A percentile compares a stretch with the other conserved stretches of the same genome.
These are phyloP conservation scores for Setipinna tenuifilis DNA, from an alignment of 2,797 vertebrate genomes.

Conservation along the genomic window DNA sequence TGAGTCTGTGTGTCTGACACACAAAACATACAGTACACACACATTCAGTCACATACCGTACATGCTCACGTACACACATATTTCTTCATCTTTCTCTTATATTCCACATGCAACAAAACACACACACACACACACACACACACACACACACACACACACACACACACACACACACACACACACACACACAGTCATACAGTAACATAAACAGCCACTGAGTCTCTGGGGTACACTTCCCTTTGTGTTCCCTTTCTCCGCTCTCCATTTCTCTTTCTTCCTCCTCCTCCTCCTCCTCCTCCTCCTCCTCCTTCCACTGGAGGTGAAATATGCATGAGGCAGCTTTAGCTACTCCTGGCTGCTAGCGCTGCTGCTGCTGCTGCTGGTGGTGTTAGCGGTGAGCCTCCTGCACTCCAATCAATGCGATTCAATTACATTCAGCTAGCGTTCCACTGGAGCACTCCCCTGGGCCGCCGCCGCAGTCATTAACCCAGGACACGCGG, in stretches of 20 bases:
- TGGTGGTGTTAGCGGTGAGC: not conserved
- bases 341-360: not conserved
- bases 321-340: slow-evolving; percentile 61
- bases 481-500: slow-evolving; percentile 31
- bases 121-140: not conserved
- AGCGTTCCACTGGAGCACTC: slow-evolving; percentile 60
- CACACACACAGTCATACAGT: not conserved
- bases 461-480: slow-evolving; percentile 51
- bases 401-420: slow-evolving; percentile 57
- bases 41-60: not conserved
- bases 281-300: not conserved
- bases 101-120: not conserved
- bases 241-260: not conserved
- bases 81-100: too few relatives aligned
- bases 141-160: not conserved
- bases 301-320: not conserved
- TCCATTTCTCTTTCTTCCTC: not conserved
- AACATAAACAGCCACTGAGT: slow-evolving; percentile 20
- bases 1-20: too few relatives aligned
- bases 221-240: slow-evolving; percentile 30
- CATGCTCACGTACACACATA: not conserved
- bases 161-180: not conserved
- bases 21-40: too few relatives aligned
- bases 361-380: not conserved
- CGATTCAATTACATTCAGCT: slow-evolving; percentile 64